Percentiles rank a stretch among this genome's conserved stretches.
These are phyloP conservation scores for Asarcornis scutulata DNA, from an alignment of 2,113 vertebrate species.

Conservation along the genomic window DNA sequence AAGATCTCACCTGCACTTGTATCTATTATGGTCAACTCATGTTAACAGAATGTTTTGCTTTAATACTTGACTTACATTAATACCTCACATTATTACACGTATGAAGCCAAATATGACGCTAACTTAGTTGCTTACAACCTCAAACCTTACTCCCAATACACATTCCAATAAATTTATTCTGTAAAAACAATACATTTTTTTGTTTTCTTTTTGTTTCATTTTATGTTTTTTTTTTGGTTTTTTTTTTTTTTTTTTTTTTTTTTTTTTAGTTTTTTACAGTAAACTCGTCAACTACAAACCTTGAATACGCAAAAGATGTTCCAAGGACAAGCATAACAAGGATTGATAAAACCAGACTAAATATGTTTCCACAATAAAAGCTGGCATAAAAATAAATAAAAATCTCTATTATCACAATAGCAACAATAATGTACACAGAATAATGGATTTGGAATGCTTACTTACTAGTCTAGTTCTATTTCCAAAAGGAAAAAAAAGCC, in stretches of 20 bases:
- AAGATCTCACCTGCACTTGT: slow-evolving; percentile 77
- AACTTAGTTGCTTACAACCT: slow-evolving; percentile 82
- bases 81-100: slow-evolving; percentile 83
- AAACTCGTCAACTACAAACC: slow-evolving; percentile 93
- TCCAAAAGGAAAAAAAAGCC: slow-evolving; percentile 73
- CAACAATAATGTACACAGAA: slow-evolving; percentile 83
- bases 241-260: background rate
- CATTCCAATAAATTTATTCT: slow-evolving; percentile 98
- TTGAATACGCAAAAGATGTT: slow-evolving; percentile 89
- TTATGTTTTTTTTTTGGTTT: slow-evolving; percentile 21
- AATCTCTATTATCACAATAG: slow-evolving; percentile 84
- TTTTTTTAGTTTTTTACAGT: slow-evolving; percentile 84
- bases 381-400: slow-evolving; percentile 88
- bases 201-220: slow-evolving; percentile 73
- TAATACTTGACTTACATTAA: slow-evolving; percentile 85
- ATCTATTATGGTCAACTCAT: slow-evolving; percentile 78
- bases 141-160: slow-evolving; percentile 83
- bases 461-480: slow-evolving; percentile 78
- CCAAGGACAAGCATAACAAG: slow-evolving; percentile 87
- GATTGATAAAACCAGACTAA: slow-evolving; percentile 80
- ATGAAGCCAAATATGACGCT: slow-evolving; percentile 84
- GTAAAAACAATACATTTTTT: slow-evolving; percentile 96
- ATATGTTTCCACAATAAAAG: slow-evolving; percentile 82
- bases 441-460: slow-evolving; percentile 78
- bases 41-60: slow-evolving; percentile 82